Percentiles rank a stretch among this genome's conserved stretches.
phyloP scores from a whole-genome alignment of 2,797 vertebrate genomes.

The Argentina silus region DNA sequence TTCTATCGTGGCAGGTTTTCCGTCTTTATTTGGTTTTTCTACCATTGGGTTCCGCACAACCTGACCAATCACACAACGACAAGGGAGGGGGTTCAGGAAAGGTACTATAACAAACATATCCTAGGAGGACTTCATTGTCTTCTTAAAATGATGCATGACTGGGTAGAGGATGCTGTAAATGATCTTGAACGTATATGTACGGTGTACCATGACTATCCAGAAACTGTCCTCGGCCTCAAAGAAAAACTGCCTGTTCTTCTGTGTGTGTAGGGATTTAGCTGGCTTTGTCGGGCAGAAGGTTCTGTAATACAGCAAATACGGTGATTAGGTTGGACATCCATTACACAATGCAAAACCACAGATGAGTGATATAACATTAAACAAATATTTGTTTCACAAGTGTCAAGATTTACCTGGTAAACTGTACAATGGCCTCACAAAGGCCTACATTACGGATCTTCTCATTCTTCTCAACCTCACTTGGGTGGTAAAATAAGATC shows the following conservation, averaged over 20 bases:
- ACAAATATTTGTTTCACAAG: not conserved
- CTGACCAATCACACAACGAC: constrained; percentile 63
- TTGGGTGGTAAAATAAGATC: constrained; percentile 98
- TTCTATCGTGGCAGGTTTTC: constrained; percentile 88
- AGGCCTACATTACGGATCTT: constrained; percentile 98
- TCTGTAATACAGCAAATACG: constrained; percentile 69
- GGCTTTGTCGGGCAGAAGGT: constrained; percentile 98
- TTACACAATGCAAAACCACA: not conserved
- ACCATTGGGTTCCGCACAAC: constrained; percentile 95
- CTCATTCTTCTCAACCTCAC: constrained; percentile 97
- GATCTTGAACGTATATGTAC: constrained; percentile 67
- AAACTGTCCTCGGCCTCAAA: constrained; percentile 94
- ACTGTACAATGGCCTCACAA: constrained; percentile 98
- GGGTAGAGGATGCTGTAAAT: not conserved
- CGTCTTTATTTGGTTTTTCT: constrained; percentile 94
- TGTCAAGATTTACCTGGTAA: constrained; percentile 86
- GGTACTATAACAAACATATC: not conserved
- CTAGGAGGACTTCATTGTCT: not conserved
- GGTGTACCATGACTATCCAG: constrained; percentile 99
- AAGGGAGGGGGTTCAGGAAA: not conserved
- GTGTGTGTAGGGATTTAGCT: constrained; percentile 96
- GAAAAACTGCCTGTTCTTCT: constrained; percentile 98
- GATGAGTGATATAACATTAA: not conserved
- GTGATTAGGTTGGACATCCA: constrained; percentile 5
- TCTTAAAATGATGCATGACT: not conserved